A percentile compares a stretch with the other conserved stretches of the same genome.
Evolutionary conservation across 2,797 vertebrate species (phyloP).

Genomic region (Melanitta fusca): DNA sequence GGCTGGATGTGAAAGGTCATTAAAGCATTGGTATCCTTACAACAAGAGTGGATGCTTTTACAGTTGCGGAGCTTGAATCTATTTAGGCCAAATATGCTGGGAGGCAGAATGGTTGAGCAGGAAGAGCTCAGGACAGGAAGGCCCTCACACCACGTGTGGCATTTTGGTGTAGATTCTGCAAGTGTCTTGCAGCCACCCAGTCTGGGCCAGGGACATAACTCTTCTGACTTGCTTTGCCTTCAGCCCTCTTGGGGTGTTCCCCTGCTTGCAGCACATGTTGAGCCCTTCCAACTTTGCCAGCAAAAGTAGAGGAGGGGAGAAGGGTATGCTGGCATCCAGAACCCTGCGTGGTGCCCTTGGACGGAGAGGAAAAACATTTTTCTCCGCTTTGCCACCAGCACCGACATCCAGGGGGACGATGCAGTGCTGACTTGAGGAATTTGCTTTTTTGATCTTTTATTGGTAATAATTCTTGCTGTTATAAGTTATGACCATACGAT

Average conservation of each 20-base stretch:
- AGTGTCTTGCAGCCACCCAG: not conserved
- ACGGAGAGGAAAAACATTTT: not conserved
- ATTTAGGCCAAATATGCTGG: not conserved
- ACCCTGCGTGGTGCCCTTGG: not conserved
- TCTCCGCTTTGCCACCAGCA: not conserved
- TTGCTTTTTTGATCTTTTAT: not conserved
- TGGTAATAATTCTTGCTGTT: not conserved
- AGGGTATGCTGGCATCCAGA: not conserved
- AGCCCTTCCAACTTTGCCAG: not conserved
- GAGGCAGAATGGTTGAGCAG: not conserved
- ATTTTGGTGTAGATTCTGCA: not conserved
- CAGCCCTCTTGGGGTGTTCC: not conserved
- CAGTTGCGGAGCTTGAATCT: not conserved
- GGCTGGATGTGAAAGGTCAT: not conserved
- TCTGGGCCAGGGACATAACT: not conserved
- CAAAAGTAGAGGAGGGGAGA: not conserved
- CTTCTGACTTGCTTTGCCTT: not conserved
- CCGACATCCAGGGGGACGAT: fast-evolving
- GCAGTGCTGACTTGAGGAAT: not conserved
- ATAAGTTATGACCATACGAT: fast-evolving
- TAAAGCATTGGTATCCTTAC: not conserved
- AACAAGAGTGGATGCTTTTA: not conserved
- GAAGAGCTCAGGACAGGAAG: not conserved
- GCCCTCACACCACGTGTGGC: fast-evolving
- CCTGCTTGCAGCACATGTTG: not conserved